Conservation (phyloP, 2,888 invertebrate genomes). For the Tribolium freemani region DNA sequence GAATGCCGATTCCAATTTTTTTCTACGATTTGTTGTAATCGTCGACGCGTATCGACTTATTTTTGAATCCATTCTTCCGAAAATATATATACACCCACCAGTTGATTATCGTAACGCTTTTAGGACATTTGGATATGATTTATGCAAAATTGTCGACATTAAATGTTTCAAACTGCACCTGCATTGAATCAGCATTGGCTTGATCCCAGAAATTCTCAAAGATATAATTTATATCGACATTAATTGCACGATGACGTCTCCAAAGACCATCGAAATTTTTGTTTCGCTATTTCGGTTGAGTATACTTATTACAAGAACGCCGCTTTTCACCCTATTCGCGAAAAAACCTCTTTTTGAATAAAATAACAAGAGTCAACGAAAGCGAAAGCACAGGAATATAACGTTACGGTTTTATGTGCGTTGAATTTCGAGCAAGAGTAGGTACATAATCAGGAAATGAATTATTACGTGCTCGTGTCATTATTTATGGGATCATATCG, state of each 20-base stretch:
- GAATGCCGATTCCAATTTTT: background rate
- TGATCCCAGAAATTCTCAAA: background rate
- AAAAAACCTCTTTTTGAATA: conserved; percentile 12
- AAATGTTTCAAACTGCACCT: conserved; percentile 1
- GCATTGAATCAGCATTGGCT: conserved; percentile 14
- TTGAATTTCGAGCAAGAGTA: conserved; percentile 2
- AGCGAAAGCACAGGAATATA: conserved; percentile 2
- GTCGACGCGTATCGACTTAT: background rate
- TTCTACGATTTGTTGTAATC: too few relatives aligned
- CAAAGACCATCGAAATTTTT: background rate
- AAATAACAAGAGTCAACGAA: background rate
- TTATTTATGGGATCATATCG: conserved; percentile 25
- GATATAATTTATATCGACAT: background rate
- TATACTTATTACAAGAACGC: background rate
- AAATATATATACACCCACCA: background rate
- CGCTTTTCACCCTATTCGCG: background rate
- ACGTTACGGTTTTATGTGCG: background rate
- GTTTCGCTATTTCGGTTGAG: background rate
- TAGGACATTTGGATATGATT: background rate
- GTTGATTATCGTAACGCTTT: background rate
- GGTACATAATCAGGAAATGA: conserved; percentile 24
- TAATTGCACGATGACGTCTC: background rate
- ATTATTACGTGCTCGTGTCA: conserved; percentile 23
- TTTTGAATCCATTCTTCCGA: background rate
- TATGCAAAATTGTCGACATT: background rate